A percentile compares a stretch with the other conserved stretches of the same genome.
Evolutionary conservation across 2,113 vertebrate species (phyloP).

Genomic region (Calypte anna): DNA sequence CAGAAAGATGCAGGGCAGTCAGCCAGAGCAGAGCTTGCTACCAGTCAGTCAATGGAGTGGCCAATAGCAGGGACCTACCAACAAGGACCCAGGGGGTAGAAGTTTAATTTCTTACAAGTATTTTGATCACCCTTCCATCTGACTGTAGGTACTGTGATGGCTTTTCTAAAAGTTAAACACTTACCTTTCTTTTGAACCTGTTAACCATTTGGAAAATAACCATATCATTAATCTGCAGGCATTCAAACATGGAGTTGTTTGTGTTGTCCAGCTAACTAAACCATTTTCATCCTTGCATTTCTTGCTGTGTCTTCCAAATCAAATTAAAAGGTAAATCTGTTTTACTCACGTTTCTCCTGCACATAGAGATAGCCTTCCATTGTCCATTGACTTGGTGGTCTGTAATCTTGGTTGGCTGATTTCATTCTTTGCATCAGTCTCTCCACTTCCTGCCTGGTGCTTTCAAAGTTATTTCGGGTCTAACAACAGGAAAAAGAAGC

Average conservation of each 20-base stretch:
- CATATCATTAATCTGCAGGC: not conserved
- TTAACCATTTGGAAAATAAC: not conserved
- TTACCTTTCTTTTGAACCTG: not conserved
- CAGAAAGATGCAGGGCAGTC: not conserved
- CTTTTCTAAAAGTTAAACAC: not conserved
- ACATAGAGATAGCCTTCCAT: conserved; percentile 97
- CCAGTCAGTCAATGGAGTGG: not conserved
- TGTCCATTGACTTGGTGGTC: conserved; percentile 91
- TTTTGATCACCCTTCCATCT: not conserved
- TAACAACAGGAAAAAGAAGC: conserved; percentile 55
- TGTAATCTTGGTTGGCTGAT: conserved; percentile 92
- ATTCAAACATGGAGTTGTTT: not conserved
- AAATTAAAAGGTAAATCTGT: not conserved
- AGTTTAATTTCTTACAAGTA: not conserved
- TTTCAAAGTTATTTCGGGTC: conserved; percentile 99
- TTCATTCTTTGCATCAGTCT: conserved; percentile 96
- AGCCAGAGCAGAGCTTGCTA: not conserved
- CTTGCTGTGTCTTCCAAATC: not conserved
- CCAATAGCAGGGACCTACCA: not conserved
- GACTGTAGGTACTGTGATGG: not conserved
- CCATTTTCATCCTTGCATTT: not conserved
- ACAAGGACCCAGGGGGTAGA: not conserved
- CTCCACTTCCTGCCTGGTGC: conserved; percentile 95
- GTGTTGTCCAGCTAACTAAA: not conserved
- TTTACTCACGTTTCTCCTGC: conserved; percentile 94